A percentile compares a stretch with the other conserved stretches of the same genome.
These are phyloP conservation scores for Palythoa grandiflora DNA, from an alignment of 92 coral and sea anemone species.

Conservation along the genomic window DNA sequence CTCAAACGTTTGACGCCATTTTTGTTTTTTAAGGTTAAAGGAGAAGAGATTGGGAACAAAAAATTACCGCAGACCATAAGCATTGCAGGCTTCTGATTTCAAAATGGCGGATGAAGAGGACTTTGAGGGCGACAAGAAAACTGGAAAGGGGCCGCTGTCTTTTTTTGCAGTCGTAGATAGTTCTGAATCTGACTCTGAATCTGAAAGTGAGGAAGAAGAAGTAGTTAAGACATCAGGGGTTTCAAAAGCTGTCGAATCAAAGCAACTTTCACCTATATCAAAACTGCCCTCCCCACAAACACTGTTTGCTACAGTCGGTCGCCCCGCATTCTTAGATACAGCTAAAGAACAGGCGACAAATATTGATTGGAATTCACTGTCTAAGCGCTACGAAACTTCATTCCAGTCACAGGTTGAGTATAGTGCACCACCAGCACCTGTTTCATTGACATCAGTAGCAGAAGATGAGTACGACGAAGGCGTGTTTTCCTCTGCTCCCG, in stretches of 20 bases:
- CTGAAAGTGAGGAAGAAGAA: slow-evolving; percentile 53
- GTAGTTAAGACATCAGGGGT: neutral
- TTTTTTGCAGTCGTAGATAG: slow-evolving; percentile 88
- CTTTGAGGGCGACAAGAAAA: neutral
- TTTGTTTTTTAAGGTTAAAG: neutral
- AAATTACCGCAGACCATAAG: slow-evolving; percentile 38
- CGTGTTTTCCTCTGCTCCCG: slow-evolving; percentile 83
- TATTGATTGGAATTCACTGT: slow-evolving; percentile 90
- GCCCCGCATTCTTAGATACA: slow-evolving; percentile 85
- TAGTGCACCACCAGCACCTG: slow-evolving; percentile 83
- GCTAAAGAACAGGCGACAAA: slow-evolving; percentile 67
- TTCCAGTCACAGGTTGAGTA: slow-evolving; percentile 42
- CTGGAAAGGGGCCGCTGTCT: slow-evolving; percentile 79
- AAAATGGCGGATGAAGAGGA: slow-evolving; percentile 85
- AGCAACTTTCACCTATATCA: slow-evolving; percentile 39
- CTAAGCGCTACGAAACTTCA: slow-evolving; percentile 90
- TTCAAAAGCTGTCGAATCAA: slow-evolving; percentile 18
- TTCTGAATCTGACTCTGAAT: slow-evolving; percentile 91
- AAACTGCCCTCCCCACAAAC: slow-evolving; percentile 96
- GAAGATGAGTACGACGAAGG: slow-evolving; percentile 89
- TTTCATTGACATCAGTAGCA: slow-evolving; percentile 60
- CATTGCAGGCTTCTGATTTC: slow-evolving; percentile 14
- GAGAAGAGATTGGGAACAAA: slow-evolving; percentile 29
- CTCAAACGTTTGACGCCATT: neutral
- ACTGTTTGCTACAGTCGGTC: slow-evolving; percentile 91